Conservation (phyloP, 2,113 vertebrate species). For the Pristiophorus japonicus region DNA sequence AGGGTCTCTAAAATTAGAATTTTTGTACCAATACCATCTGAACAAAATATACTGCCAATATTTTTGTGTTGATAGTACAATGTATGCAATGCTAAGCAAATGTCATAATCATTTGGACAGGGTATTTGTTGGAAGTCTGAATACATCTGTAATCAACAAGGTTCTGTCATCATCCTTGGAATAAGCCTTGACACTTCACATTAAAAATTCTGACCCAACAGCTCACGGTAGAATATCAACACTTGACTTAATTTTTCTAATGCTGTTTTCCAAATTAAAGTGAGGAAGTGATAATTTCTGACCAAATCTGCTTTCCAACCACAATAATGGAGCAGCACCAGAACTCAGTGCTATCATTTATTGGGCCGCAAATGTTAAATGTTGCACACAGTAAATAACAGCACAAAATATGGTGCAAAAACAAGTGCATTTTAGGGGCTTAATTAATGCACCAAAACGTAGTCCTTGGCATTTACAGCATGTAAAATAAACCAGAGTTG, state of each 20-base stretch:
- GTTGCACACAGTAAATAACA: too few species aligned
- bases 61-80: neutral
- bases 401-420: too few species aligned
- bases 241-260: neutral
- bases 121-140: conserved; percentile 9
- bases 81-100: neutral
- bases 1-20: neutral
- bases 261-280: neutral
- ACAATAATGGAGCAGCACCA: too few species aligned
- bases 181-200: conserved; percentile 17
- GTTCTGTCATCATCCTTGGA: too few species aligned
- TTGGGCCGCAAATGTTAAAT: too few species aligned
- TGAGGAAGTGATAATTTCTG: neutral
- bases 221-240: neutral
- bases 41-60: neutral
- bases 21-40: neutral
- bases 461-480: too few species aligned
- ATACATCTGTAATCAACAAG: neutral
- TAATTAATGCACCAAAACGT: too few species aligned
- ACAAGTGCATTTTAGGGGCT: too few species aligned
- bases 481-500: too few species aligned
- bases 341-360: too few species aligned
- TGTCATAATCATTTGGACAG: conserved; percentile 4
- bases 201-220: conserved; percentile 16
- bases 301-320: too few species aligned